These are phyloP conservation scores for Patella ulyssiponensis DNA, from an alignment of 2,888 invertebrate genomes.

Conservation along the genomic window DNA sequence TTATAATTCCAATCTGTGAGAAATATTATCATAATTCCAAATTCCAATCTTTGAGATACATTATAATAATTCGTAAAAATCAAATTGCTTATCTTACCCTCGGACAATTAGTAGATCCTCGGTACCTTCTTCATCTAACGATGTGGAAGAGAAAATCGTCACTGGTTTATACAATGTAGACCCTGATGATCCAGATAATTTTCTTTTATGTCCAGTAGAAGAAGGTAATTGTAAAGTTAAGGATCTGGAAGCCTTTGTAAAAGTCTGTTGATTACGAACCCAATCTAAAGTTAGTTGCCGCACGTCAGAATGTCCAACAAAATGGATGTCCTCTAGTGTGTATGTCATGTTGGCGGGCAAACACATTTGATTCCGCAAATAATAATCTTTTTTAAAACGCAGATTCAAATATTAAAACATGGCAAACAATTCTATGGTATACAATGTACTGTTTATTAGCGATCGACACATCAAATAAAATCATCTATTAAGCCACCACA, in stretches of 20 bases:
- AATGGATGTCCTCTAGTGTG: neutral
- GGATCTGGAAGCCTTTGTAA: neutral
- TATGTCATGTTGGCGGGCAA: constrained; percentile 1
- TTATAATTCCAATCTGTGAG: too few species aligned
- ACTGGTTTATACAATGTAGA: neutral
- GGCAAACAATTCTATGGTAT: too few species aligned
- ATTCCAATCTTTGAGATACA: too few species aligned
- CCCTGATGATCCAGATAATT: neutral
- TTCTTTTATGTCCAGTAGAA: neutral
- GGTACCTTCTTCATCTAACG: neutral
- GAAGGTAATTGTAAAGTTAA: neutral
- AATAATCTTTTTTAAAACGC: too few species aligned
- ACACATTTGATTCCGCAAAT: too few species aligned
- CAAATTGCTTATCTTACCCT: neutral
- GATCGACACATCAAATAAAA: too few species aligned
- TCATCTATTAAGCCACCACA: too few species aligned
- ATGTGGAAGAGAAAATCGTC: neutral
- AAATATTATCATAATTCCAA: too few species aligned
- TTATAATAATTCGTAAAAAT: neutral
- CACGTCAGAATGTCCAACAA: neutral
- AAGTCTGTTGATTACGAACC: constrained; percentile 9
- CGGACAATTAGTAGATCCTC: neutral
- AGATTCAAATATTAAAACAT: too few species aligned
- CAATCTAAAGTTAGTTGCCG: constrained; percentile 6
- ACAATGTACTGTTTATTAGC: too few species aligned